Base-by-base conservation (phyloP, 2,797 vertebrate species). In the Macrochelys suwanniensis region DNA sequence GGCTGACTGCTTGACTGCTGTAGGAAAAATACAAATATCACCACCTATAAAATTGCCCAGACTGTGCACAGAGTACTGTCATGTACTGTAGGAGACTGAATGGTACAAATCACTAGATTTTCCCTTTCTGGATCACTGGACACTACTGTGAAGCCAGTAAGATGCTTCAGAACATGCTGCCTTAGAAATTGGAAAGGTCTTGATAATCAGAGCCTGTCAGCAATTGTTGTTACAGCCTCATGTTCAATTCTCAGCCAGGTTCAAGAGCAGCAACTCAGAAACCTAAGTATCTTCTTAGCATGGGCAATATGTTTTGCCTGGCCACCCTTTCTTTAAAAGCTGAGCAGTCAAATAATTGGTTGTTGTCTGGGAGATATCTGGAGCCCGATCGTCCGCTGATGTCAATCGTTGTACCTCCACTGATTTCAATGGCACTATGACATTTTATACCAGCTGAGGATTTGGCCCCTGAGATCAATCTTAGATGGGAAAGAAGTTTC, bases 171-270 rank as follows among this genome's bases (percentile, higher is more conserved):
- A 45, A 84, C 87, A 84, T 19, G 42, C 25, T 71, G 56, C 80
- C 23, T 78, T 86, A 19, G 83, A 87, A 85, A 50, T 5, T 19
- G 79, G 11, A 77, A 87, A 59, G 2, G 33, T 47, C 80, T 71
- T 71, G n/a, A 71, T 71, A 42, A 37, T 71, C 19, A 42, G n/a
- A 10, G 21, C 10, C 42, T 77, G 31, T 49, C 74, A 16, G 42
- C 25, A 26, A 7, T 25, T 10, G 7, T 25, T 0, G 0, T 51
- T 54, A 17, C 10, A 68, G 17, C 65, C n/a, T 77, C 50, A 59
- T 15, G 4, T 42, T 15, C 11, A 11, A 12, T 33, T 80, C 51
- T 81, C 77, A 26, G 17, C 3, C 21, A 37, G 25, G 3, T 53
- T 42, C 84, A 80, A 65, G 54, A 57, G 45, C 51, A 88, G 47